phyloP scores from a whole-genome alignment of 1,140 invertebrate species.

The Platorchestia sp. region DNA sequence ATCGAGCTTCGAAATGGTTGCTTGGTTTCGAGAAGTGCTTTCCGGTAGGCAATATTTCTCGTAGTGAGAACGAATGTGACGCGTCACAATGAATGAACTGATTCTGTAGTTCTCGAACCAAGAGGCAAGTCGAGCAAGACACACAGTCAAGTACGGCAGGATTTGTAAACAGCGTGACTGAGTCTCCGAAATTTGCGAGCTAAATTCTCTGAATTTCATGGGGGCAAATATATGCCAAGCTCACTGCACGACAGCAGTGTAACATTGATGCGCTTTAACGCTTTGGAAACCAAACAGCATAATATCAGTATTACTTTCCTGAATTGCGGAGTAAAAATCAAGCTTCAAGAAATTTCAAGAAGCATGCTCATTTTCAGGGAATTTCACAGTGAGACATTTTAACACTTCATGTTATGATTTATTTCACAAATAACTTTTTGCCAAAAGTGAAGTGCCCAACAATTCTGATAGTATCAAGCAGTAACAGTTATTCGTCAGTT shows the following conservation, averaged over 20 bases:
- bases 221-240: no score
- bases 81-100: constrained; percentile 34
- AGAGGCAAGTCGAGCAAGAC: neutral
- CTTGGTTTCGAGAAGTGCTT: constrained; percentile 30
- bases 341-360: neutral
- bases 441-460: no score
- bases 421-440: no score
- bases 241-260: no score
- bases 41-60: constrained; percentile 12
- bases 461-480: no score
- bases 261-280: no score
- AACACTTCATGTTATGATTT: no score
- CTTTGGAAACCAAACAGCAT: no score
- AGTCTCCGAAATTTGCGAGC: neutral
- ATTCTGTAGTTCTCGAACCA: constrained; percentile 26
- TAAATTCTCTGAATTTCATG: no score
- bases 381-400: no score
- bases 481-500: neutral
- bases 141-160: neutral
- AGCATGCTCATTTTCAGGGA: no score
- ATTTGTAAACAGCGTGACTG: neutral
- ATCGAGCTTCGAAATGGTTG: constrained; percentile 31
- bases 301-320: neutral
- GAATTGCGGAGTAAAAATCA: neutral
- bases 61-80: constrained; percentile 18